Conservation (phyloP, 2,888 invertebrate species). For the Apotomis turbidana region DNA sequence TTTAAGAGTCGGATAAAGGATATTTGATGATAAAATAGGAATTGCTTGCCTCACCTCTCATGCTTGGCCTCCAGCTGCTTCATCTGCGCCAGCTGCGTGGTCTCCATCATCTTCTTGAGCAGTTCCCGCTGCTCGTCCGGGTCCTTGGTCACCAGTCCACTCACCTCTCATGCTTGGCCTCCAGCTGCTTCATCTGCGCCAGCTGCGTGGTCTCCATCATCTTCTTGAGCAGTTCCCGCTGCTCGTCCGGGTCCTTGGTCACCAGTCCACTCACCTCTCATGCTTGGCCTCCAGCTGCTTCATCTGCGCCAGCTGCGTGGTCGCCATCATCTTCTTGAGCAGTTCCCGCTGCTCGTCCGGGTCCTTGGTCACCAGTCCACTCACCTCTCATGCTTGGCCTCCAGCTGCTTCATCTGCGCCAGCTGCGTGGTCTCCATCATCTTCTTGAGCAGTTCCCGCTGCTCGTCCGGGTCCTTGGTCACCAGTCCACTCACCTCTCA, state of each 20-base stretch:
- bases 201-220: conserved; percentile 93
- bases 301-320: conserved; percentile 92
- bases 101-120: conserved; percentile 90
- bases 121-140: too few species aligned
- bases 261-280: conserved; percentile 65
- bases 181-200: conserved; percentile 94
- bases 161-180: conserved; percentile 93
- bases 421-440: conserved; percentile 93
- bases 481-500: too few species aligned
- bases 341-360: conserved; percentile 69
- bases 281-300: conserved; percentile 89
- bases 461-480: too few species aligned
- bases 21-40: too few species aligned
- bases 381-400: conserved; percentile 95
- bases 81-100: conserved; percentile 92
- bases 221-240: conserved; percentile 88
- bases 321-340: conserved; percentile 90
- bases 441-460: conserved; percentile 76
- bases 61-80: conserved; percentile 89
- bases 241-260: conserved; percentile 87
- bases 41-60: background rate
- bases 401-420: conserved; percentile 94
- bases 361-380: conserved; percentile 91
- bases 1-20: too few species aligned
- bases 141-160: background rate